These are phyloP conservation scores for Pachycephus smyrnensis DNA, from an alignment of 2,888 invertebrate genomes.

Conservation along the genomic window DNA sequence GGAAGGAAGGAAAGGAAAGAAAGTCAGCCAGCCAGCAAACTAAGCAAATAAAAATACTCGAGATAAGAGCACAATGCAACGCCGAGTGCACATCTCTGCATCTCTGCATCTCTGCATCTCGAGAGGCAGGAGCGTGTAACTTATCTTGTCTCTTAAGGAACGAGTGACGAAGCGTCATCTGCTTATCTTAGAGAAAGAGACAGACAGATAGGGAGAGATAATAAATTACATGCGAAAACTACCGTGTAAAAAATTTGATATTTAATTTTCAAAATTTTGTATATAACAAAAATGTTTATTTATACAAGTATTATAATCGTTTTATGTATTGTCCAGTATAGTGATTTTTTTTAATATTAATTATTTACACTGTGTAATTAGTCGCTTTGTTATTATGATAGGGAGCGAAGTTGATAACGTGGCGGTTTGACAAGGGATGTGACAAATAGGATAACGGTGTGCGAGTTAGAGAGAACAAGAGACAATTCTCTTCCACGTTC, in stretches of 20 bases:
- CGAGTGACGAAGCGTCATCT: neutral
- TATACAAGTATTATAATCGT: no score
- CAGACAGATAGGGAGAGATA: neutral
- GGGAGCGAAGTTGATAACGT: rapidly evolving
- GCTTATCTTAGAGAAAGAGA: neutral
- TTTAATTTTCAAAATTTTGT: neutral
- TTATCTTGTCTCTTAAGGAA: neutral
- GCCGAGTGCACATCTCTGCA: neutral
- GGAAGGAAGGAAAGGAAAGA: neutral
- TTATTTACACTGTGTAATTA: no score
- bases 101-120: neutral
- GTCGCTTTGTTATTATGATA: no score
- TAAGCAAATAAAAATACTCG: slow-evolving; percentile 2
- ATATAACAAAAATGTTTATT: no score
- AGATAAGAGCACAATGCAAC: slow-evolving; percentile 4
- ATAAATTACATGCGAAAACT: neutral
- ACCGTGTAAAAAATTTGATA: neutral
- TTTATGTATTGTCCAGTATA: no score
- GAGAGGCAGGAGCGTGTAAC: neutral
- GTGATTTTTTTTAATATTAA: no score
- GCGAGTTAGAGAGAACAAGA: neutral
- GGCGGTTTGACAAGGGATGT: no score
- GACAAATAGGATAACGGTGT: neutral
- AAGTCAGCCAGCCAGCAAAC: neutral
- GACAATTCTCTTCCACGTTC: neutral